Conservation (phyloP, 2,113 vertebrate species). For the Acanthisitta chloris region DNA sequence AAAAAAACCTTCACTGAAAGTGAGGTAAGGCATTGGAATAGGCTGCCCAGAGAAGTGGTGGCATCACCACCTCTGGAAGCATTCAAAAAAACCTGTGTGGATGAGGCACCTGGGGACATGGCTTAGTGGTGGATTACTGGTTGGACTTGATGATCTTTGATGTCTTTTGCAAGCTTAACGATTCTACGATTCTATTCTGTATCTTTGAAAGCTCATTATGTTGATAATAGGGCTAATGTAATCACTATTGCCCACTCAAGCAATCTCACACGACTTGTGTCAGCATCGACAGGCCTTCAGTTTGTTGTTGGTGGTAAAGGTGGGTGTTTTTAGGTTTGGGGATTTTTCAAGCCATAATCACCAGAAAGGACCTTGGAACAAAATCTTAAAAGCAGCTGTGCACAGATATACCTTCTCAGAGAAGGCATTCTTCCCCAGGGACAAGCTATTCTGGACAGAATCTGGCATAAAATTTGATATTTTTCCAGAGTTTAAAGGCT, state of each 20-base stretch:
- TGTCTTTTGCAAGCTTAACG: too few relatives aligned
- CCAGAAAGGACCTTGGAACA: background rate
- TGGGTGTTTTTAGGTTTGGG: background rate
- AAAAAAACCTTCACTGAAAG: too few relatives aligned
- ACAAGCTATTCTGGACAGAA: background rate
- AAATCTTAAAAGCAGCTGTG: background rate
- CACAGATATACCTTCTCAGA: background rate
- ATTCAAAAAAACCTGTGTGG: too few relatives aligned
- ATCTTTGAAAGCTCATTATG: background rate
- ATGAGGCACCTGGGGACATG: too few relatives aligned
- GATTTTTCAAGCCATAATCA: background rate
- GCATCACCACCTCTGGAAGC: too few relatives aligned
- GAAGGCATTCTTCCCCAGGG: background rate
- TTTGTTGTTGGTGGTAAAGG: background rate
- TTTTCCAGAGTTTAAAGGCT: background rate
- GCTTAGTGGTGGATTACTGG: too few relatives aligned
- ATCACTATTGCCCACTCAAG: background rate
- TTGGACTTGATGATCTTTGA: too few relatives aligned
- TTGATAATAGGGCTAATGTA: background rate
- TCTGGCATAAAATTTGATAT: background rate
- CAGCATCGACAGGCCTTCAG: background rate
- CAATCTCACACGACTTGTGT: background rate
- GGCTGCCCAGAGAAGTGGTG: too few relatives aligned
- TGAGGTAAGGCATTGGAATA: too few relatives aligned
- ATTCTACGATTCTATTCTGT: too few relatives aligned